A percentile compares a stretch with the other conserved stretches of the same genome.
phyloP scores from a whole-genome alignment of 2,113 vertebrate species.

The Camelus dromedarius region DNA sequence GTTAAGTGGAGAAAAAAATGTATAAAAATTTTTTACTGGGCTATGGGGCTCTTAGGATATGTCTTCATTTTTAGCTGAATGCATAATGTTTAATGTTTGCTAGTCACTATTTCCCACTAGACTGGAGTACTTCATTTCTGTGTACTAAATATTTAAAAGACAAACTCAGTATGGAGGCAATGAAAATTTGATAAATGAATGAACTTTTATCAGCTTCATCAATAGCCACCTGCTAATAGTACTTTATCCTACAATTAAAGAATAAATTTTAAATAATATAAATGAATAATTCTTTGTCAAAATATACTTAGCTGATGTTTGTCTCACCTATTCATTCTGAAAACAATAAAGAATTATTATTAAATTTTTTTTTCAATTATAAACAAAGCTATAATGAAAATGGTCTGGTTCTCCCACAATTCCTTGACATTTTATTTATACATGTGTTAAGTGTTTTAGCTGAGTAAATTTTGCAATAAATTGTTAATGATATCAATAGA shows the following conservation, averaged over 20 bases:
- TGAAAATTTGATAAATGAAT: not conserved
- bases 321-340: not conserved
- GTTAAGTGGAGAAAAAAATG: not conserved
- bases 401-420: not conserved
- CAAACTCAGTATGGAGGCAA: not conserved
- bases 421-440: not conserved
- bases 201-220: not conserved
- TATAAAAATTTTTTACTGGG: not conserved
- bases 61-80: not conserved
- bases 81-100: not conserved
- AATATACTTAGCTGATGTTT: not conserved
- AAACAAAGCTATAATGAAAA: not conserved
- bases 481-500: not conserved
- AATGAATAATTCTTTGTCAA: not conserved
- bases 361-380: not conserved
- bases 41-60: not conserved
- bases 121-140: not conserved
- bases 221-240: not conserved
- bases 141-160: not conserved
- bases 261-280: not conserved
- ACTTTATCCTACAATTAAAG: not conserved
- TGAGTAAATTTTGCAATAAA: not conserved
- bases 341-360: slow-evolving; percentile 2
- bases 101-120: not conserved
- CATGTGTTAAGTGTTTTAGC: not conserved